phyloP scores from a whole-genome alignment of 1,140 invertebrate genomes.

The Saccostrea cuccullata region DNA sequence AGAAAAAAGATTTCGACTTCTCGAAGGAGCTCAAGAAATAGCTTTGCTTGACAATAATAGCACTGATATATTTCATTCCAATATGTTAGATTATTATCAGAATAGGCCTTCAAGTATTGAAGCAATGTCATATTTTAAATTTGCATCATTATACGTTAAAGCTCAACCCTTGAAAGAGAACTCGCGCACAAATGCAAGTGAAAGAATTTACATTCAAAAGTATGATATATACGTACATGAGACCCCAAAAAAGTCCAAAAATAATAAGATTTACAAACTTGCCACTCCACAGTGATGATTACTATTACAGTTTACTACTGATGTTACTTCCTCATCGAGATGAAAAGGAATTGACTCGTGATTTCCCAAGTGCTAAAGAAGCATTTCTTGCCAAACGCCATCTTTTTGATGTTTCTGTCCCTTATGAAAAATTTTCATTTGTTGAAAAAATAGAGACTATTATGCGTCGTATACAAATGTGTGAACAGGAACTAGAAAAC shows the following conservation, averaged over 20 bases:
- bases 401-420: constrained; percentile 42
- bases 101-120: constrained; percentile 45
- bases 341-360: constrained; percentile 42
- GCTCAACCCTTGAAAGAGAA: not conserved
- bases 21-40: too few species aligned
- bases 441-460: constrained; percentile 53
- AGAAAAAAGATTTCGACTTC: too few species aligned
- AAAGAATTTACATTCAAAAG: constrained; percentile 34
- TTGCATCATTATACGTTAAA: constrained; percentile 45
- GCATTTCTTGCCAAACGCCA: constrained; percentile 49
- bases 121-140: constrained; percentile 47
- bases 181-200: not conserved
- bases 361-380: constrained; percentile 31
- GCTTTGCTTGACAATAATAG: too few species aligned
- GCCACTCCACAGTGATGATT: constrained; percentile 55
- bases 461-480: constrained; percentile 33
- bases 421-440: constrained; percentile 36
- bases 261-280: constrained; percentile 54
- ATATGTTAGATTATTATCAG: constrained; percentile 52
- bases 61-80: constrained; percentile 40
- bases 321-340: constrained; percentile 45
- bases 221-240: constrained; percentile 47
- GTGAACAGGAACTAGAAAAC: constrained; percentile 27
- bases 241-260: constrained; percentile 37
- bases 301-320: constrained; percentile 49